Evolutionary conservation across 2,797 vertebrate genomes (phyloP).

Genomic region (Rhyacichthys aspro): DNA sequence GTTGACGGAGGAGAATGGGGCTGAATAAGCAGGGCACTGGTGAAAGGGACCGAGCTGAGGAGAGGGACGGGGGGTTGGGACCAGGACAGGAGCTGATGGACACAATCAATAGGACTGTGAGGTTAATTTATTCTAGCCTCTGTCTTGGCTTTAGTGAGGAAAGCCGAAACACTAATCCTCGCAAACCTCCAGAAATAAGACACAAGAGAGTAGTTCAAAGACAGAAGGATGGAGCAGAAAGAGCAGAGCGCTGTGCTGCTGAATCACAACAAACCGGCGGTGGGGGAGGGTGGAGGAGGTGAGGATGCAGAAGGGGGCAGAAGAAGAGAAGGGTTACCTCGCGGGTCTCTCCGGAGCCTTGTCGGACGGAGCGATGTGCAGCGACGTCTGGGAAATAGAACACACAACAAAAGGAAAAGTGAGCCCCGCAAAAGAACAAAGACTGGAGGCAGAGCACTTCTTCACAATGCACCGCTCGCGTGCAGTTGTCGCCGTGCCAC

Average conservation of each 20-base stretch:
- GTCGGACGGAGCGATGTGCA: slow-evolving; percentile 86
- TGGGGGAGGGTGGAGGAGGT: slow-evolving; percentile 45
- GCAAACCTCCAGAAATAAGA: slow-evolving; percentile 34
- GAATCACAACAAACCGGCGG: slow-evolving; percentile 61
- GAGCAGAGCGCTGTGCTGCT: slow-evolving; percentile 44
- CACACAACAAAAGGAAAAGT: slow-evolving; percentile 77
- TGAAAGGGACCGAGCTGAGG: slow-evolving; percentile 56
- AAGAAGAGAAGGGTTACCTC: slow-evolving; percentile 85
- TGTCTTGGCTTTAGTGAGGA: slow-evolving; percentile 40
- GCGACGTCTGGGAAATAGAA: slow-evolving; percentile 84
- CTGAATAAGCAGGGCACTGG: slow-evolving; percentile 63
- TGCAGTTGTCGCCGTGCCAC: slow-evolving; percentile 67
- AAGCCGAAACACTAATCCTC: slow-evolving; percentile 53
- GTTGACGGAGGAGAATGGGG: slow-evolving; percentile 53
- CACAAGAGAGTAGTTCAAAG: slow-evolving; percentile 28
- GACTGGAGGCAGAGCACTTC: slow-evolving; percentile 58
- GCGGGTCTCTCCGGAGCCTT: slow-evolving; percentile 87
- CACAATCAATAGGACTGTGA: slow-evolving; percentile 67
- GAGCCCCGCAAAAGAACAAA: slow-evolving; percentile 77
- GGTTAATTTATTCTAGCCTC: slow-evolving; percentile 71
- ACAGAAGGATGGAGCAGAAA: slow-evolving; percentile 20
- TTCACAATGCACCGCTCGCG: slow-evolving; percentile 63
- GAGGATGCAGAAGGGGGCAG: slow-evolving; percentile 49
- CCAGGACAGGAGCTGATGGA: slow-evolving; percentile 53
- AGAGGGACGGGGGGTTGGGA: slow-evolving; percentile 36